These are phyloP conservation scores for Caenorhabditis wallacei DNA, from an alignment of 2,888 invertebrate genomes.

Conservation along the genomic window DNA sequence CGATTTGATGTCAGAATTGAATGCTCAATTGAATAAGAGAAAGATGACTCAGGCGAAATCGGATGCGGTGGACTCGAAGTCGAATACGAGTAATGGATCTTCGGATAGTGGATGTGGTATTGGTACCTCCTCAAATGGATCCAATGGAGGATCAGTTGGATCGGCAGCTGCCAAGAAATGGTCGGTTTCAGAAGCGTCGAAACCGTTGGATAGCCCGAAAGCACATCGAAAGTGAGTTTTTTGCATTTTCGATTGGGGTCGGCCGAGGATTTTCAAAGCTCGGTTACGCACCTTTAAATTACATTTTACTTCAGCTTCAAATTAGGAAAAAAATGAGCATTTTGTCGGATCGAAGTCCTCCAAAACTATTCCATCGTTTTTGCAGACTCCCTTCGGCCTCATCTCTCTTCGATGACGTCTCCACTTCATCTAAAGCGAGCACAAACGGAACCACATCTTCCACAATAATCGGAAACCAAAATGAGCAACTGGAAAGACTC, in stretches of 20 bases:
- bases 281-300: no score
- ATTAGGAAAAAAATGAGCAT: no score
- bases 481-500: constrained; percentile 68
- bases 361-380: no score
- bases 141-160: constrained; percentile 61
- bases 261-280: no score
- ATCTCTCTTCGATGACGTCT: constrained; percentile 55
- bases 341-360: no score
- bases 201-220: constrained; percentile 68
- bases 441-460: constrained; percentile 27
- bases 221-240: constrained; percentile 72
- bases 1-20: constrained; percentile 65
- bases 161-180: constrained; percentile 69
- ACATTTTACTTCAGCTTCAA: no score
- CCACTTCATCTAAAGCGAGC: not conserved
- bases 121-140: constrained; percentile 29
- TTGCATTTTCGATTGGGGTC: no score
- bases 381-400: constrained; percentile 70
- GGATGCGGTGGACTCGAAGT: constrained; percentile 71
- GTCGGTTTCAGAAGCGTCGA: constrained; percentile 55
- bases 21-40: constrained; percentile 61
- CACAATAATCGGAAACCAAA: constrained; percentile 9
- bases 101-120: constrained; percentile 71
- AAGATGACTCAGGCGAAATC: constrained; percentile 70
- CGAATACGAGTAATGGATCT: constrained; percentile 72